These are phyloP conservation scores for Ophioderma brevispina DNA, from an alignment of 35 echinoderm and acorn worm species.

Conservation along the genomic window DNA sequence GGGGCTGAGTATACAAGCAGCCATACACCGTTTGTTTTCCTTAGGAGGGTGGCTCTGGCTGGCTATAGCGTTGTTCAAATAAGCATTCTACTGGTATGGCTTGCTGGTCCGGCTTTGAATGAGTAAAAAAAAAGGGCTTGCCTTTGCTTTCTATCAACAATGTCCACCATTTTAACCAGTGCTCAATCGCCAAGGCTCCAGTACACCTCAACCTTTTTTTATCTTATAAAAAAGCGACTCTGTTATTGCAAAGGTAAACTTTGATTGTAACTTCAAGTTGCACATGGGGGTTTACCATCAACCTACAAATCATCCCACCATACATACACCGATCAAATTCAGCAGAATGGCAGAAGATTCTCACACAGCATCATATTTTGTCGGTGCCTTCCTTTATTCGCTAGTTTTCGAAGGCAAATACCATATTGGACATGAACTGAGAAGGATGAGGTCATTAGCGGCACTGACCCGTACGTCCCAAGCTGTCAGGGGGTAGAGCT, in stretches of 20 bases:
- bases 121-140: background rate
- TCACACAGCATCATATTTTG: no score
- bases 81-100: background rate
- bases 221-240: background rate
- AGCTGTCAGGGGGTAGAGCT: conserved; percentile 1
- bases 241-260: background rate
- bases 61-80: background rate
- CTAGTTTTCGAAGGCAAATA: background rate
- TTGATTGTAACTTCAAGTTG: background rate
- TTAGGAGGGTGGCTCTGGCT: background rate
- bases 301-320: background rate
- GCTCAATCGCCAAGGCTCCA: no score
- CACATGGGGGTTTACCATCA: background rate
- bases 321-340: no score
- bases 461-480: background rate
- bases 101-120: background rate
- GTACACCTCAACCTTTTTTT: no score
- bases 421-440: background rate
- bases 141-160: background rate
- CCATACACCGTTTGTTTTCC: background rate
- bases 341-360: no score
- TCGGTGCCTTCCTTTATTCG: no score
- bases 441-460: background rate
- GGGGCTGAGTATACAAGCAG: background rate
- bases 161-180: no score